Evolutionary conservation across 2,888 invertebrate species (phyloP).

Genomic region (Gymnoscelis rufifasciata): DNA sequence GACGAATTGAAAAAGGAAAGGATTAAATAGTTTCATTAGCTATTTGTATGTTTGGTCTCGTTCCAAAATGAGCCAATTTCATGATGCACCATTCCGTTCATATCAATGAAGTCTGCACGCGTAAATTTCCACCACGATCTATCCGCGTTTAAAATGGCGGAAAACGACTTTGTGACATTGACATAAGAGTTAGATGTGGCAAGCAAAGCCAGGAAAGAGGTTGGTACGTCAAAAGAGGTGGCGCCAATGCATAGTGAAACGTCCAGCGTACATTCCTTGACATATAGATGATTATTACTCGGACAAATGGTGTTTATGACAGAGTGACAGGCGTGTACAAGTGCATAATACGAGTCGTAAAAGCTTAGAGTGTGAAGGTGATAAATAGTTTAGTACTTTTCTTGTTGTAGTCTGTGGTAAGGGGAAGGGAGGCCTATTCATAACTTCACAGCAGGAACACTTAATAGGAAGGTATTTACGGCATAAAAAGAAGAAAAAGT

Average conservation of each 20-base stretch:
- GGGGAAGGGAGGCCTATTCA: background rate
- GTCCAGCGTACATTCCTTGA: conserved; percentile 46
- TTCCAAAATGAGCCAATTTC: conserved; percentile 58
- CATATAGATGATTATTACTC: conserved; percentile 41
- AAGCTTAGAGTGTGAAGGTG: conserved; percentile 22
- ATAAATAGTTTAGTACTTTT: conserved; percentile 25
- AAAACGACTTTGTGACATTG: conserved; percentile 17
- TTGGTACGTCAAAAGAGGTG: conserved; percentile 46
- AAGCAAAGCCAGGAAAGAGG: conserved; percentile 24
- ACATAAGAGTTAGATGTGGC: conserved; percentile 15
- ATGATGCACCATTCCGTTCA: conserved; percentile 30
- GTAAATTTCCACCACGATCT: conserved; percentile 40
- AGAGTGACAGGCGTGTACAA: conserved; percentile 32
- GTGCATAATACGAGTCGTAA: conserved; percentile 24
- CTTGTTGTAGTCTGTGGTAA: conserved; percentile 5
- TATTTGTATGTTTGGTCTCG: conserved; percentile 61
- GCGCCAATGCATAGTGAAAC: conserved; percentile 55
- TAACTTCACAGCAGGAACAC: background rate
- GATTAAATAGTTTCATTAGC: conserved; percentile 57
- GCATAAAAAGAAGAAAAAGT: too few species aligned
- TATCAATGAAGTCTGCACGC: conserved; percentile 53
- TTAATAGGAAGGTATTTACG: too few species aligned
- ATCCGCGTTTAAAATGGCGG: conserved; percentile 8
- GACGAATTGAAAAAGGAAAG: conserved; percentile 73
- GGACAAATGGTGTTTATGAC: conserved; percentile 40